Evolutionary conservation across 2,888 invertebrate species (phyloP).

Genomic region (Digitonthophagus gazella): DNA sequence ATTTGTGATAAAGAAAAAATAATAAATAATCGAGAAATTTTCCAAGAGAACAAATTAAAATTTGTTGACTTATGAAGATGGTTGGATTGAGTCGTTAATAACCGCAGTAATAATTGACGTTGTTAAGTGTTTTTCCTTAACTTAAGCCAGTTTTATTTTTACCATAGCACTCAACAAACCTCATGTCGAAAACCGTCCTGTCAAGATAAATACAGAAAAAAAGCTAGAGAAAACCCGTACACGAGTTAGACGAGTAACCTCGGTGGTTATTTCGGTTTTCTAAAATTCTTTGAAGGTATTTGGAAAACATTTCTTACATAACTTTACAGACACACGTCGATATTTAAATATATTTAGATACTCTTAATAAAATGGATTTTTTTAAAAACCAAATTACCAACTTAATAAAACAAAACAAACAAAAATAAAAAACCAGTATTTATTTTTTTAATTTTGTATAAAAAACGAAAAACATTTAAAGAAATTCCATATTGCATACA

Average conservation of each 20-base stretch:
- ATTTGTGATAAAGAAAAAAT: too few relatives aligned
- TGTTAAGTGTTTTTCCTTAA: background rate
- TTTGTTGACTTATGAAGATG: too few relatives aligned
- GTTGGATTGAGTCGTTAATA: too few relatives aligned
- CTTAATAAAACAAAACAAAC: background rate
- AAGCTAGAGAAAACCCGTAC: background rate
- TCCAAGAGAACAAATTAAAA: too few relatives aligned
- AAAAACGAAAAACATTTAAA: background rate
- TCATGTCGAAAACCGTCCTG: background rate
- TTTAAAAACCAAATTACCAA: too few relatives aligned
- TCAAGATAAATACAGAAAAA: slow-evolving; percentile 6
- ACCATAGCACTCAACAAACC: background rate
- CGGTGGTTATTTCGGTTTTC: background rate
- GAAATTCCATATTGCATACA: background rate
- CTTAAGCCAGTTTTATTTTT: background rate
- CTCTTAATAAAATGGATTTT: too few relatives aligned
- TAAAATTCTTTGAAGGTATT: slow-evolving; percentile 5
- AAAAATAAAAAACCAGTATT: background rate
- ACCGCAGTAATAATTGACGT: too few relatives aligned
- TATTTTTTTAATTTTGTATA: background rate
- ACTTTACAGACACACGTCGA: background rate
- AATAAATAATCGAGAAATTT: too few relatives aligned
- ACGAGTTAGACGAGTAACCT: slow-evolving; percentile 10
- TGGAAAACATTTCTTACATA: slow-evolving; percentile 12
- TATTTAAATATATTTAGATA: too few relatives aligned